These are phyloP conservation scores for Brachypteracias leptosomus DNA, from an alignment of 2,113 vertebrate genomes.

Conservation along the genomic window DNA sequence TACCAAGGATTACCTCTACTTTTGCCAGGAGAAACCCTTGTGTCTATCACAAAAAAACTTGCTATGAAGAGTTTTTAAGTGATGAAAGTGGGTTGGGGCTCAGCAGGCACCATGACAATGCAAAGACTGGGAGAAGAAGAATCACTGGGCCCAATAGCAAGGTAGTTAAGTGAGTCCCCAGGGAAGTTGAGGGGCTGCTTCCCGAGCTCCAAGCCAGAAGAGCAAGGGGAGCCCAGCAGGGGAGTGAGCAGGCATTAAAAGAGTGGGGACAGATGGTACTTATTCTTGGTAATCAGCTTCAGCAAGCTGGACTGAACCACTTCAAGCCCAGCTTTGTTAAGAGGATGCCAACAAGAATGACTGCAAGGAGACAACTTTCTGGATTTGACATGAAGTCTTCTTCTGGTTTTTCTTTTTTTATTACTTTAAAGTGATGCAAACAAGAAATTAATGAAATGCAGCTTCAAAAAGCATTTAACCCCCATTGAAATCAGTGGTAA, in stretches of 20 bases:
- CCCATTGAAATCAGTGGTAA: background rate
- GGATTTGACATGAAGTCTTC: background rate
- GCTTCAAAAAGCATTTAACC: background rate
- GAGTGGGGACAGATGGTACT: background rate
- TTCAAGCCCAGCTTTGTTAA: background rate
- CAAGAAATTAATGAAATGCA: background rate
- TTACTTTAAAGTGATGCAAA: background rate
- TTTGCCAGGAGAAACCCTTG: background rate
- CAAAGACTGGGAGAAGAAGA: background rate
- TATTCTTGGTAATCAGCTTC: background rate
- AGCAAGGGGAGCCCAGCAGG: fast-evolving
- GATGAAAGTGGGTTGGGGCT: fast-evolving
- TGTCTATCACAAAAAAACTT: background rate
- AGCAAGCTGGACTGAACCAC: background rate
- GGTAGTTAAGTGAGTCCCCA: fast-evolving
- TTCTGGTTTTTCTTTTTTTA: background rate
- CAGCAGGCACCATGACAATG: fast-evolving
- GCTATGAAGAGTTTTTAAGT: fast-evolving
- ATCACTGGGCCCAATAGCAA: fast-evolving
- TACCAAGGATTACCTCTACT: background rate
- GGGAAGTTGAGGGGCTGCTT: fast-evolving
- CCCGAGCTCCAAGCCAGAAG: background rate
- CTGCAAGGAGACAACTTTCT: background rate
- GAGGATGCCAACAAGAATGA: background rate
- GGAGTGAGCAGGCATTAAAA: fast-evolving